Conservation (phyloP, 2,888 invertebrate species). For the Osedax frankpressi region DNA sequence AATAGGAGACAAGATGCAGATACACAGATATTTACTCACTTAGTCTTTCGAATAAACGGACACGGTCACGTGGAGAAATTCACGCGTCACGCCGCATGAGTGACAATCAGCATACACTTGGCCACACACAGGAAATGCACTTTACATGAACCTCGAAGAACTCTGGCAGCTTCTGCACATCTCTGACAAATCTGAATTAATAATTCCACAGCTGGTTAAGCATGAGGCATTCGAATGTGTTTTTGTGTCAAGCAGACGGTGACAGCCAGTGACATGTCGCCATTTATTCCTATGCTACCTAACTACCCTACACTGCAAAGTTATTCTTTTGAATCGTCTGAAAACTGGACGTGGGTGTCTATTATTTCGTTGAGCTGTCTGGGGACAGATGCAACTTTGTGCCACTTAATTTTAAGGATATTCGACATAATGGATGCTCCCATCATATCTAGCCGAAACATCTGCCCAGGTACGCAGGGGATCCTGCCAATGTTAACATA, state of each 20-base stretch:
- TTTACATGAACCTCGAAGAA: neutral
- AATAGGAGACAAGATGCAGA: neutral
- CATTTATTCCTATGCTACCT: neutral
- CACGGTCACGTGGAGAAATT: neutral
- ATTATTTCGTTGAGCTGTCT: too few relatives aligned
- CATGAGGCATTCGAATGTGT: neutral
- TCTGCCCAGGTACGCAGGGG: too few relatives aligned
- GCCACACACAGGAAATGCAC: neutral
- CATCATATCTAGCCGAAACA: too few relatives aligned
- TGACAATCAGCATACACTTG: neutral
- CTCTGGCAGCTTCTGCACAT: neutral
- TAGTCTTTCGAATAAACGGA: neutral
- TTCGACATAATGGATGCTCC: neutral
- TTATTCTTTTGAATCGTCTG: conserved; percentile 2
- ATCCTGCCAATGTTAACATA: too few relatives aligned
- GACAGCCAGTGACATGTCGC: neutral
- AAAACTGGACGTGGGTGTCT: neutral
- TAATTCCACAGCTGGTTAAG: conserved; percentile 7
- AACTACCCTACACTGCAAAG: neutral
- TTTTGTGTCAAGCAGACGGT: neutral
- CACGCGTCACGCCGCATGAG: neutral
- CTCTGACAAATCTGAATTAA: neutral
- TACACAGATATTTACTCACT: neutral
- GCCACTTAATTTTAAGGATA: neutral
- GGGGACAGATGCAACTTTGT: too few relatives aligned